Base-by-base conservation (phyloP, 2,797 vertebrate genomes). In the Pangasius macronema region DNA sequence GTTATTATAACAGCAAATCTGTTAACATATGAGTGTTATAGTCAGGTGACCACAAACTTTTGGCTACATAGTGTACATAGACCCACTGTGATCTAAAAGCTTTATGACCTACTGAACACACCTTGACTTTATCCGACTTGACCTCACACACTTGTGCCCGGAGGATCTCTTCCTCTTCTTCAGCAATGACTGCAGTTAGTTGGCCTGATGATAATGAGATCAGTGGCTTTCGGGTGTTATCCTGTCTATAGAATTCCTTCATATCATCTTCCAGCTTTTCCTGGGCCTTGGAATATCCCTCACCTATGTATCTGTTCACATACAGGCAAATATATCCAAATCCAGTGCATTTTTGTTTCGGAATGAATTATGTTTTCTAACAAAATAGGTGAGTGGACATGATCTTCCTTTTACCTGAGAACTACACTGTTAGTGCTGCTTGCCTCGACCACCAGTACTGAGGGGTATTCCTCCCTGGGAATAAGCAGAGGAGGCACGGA, bases 221-320 rank as follows among this genome's bases (percentile, higher is more conserved):
- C 89, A 96, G 67, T 49, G 93, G 87, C 24, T 94, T 91, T 33
- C 91, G 89, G 18, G 90, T 90, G 67, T 94, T 88, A 42, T 94
- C 94, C 89, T 95, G 93, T 81, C 92, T 91, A 36, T 99, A 99
- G 92, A 95, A 97, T 16, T 95, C 96, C 90, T 97, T 97, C 97
- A 99, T 99, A 81, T 98, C 95, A 87, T 98, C 97, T 93, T 99
- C 98, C 96, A 99, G 97, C 87, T 95, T 92, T 76, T 99, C 98
- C 92, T 98, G 98, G n/a, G 98, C 97, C 67, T 94, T 96, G 16
- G 98, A 99, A 93, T 99, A 99, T 86, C 96, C 95, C 91, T 98
- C 96, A 8, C 98, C 98, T 72, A 99, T 97, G 92, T 98, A 99
- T 91, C 98, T 99, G 93, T 51, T 75, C 65, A 82, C 39, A 76